Evolutionary conservation across 2,888 invertebrate species (phyloP).

Genomic region (Leucophenga maculata): DNA sequence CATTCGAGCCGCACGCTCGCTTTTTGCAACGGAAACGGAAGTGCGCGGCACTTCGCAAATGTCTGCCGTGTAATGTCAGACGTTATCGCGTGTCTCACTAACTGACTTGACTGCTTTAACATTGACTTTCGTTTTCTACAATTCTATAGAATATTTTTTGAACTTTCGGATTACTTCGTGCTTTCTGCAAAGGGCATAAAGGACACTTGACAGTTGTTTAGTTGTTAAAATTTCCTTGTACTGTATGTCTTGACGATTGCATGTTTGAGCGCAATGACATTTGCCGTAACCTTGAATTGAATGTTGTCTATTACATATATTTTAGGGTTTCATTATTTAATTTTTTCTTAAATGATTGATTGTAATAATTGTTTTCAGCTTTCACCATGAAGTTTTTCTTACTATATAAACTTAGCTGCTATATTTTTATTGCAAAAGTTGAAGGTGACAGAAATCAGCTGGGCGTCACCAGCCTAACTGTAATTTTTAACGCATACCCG

Average conservation of each 20-base stretch:
- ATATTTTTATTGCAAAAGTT: not conserved
- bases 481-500: not conserved
- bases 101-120: not conserved
- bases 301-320: constrained; percentile 8
- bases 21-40: constrained; percentile 16
- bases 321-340: constrained; percentile 18
- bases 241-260: not conserved
- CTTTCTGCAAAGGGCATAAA: constrained; percentile 29
- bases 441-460: constrained; percentile 33
- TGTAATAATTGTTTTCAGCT: constrained; percentile 38
- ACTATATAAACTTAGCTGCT: not conserved
- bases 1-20: not conserved
- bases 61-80: not conserved
- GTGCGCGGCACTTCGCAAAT: not conserved
- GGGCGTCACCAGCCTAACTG: constrained; percentile 21
- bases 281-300: constrained; percentile 50
- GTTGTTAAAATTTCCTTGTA: not conserved
- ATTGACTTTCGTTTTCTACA: constrained; percentile 20
- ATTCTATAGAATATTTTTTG: not conserved
- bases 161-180: not conserved
- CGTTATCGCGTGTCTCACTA: constrained; percentile 6
- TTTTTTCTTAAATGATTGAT: constrained; percentile 25
- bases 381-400: constrained; percentile 35
- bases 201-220: constrained; percentile 37
- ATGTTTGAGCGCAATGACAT: constrained; percentile 41